A percentile compares a stretch with the other conserved stretches of the same genome.
phyloP scores from a whole-genome alignment of 1,140 invertebrate species.

The Formica selysi region DNA sequence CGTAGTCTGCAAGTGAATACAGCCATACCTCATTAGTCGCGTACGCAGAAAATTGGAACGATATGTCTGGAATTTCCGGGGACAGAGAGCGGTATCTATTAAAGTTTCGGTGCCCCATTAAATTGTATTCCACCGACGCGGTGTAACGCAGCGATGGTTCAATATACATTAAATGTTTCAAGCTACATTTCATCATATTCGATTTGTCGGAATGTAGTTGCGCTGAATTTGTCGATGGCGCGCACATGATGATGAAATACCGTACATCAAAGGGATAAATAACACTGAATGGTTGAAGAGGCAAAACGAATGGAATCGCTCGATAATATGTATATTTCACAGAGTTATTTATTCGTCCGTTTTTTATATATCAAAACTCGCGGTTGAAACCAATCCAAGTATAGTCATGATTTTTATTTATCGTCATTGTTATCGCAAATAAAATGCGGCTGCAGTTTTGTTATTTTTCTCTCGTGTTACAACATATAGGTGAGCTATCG shows the following conservation, averaged over 20 bases:
- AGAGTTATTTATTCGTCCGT: conserved; percentile 20
- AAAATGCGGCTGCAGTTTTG: not conserved
- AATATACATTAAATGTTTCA: conserved; percentile 62
- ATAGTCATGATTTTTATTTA: conserved; percentile 11
- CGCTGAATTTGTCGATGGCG: conserved; percentile 57
- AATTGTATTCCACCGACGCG: conserved; percentile 39
- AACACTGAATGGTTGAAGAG: conserved; percentile 31
- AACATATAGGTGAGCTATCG: conserved; percentile 4
- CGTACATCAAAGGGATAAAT: conserved; percentile 52
- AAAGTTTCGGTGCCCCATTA: conserved; percentile 40
- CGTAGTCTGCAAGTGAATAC: conserved; percentile 70
- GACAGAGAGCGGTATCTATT: conserved; percentile 52
- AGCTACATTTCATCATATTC: conserved; percentile 61
- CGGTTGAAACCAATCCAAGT: not conserved
- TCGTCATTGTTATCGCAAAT: not conserved
- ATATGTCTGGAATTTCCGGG: conserved; percentile 59
- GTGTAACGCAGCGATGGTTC: conserved; percentile 51
- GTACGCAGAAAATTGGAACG: conserved; percentile 71
- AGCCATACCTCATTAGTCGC: conserved; percentile 70
- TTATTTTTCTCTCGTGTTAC: not conserved
- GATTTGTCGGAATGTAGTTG: conserved; percentile 56
- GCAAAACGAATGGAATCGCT: conserved; percentile 38
- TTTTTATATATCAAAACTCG: not conserved
- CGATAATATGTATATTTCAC: conserved; percentile 33
- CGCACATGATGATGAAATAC: not conserved